Percentiles rank a stretch among this genome's conserved stretches.
Conservation (phyloP, 2,113 vertebrate genomes). For the Entelurus aequoreus region DNA sequence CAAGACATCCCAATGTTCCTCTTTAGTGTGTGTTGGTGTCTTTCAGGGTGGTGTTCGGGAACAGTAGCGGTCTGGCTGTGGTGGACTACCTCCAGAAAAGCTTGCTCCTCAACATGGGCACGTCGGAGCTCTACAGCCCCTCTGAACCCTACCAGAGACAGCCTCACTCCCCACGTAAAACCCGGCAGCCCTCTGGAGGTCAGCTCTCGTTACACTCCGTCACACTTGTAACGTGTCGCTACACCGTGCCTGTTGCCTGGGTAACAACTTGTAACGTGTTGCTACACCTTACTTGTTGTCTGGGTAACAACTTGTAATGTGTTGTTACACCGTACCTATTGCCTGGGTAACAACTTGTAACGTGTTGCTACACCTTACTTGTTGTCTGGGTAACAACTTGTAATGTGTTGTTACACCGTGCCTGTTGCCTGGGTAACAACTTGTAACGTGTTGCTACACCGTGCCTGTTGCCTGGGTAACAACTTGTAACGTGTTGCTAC, state of each 20-base stretch:
- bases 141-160: conserved; percentile 90
- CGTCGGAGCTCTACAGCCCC: conserved; percentile 84
- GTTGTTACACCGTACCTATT: too few species aligned
- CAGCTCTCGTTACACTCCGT: conserved; percentile 36
- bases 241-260: too few species aligned
- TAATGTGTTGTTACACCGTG: not conserved
- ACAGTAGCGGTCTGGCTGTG: conserved; percentile 90
- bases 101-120: conserved; percentile 87
- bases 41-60: conserved; percentile 91
- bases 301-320: not conserved
- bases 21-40: not conserved
- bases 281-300: too few species aligned
- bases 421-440: too few species aligned
- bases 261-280: not conserved
- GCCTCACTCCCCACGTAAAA: conserved; percentile 88
- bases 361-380: too few species aligned
- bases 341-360: not conserved
- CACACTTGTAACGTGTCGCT: not conserved
- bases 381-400: not conserved
- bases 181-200: conserved; percentile 90
- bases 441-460: not conserved
- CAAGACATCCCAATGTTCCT: not conserved
- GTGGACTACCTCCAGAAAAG: conserved; percentile 97
- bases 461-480: not conserved
- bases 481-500: too few species aligned